Base-by-base conservation (phyloP, 1,140 invertebrate species). In the Globodera ellingtonae region DNA sequence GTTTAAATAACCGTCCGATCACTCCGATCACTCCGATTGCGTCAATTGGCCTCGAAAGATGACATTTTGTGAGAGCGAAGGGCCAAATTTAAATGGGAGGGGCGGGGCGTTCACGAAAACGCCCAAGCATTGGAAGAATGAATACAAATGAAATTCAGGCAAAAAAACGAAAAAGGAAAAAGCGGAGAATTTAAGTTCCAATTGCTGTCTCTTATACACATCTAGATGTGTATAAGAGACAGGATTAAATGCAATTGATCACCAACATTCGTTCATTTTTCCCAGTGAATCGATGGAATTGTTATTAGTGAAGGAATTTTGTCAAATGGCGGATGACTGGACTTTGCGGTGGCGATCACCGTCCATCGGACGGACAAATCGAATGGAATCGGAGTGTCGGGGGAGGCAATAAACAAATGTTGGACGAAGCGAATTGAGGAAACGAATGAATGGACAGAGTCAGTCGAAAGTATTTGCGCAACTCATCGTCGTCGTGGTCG, bases 1-100 rank as follows among this genome's bases (percentile, higher is more conserved):
- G 56, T 62, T 62, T 62, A 62, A 62, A 62, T 62, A 62, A 62
- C 56, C 10, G 56, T 62, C 56, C 56, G 56, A 62, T 52, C 52
- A 35, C 35, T 35, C 3, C 35, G 35, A 35, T 35, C 35, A 35
- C 35, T 52, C 52, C 15, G 13, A 52, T 62, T 62, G 56, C 56
- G 56, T 62, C 56, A 62, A 62, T 62, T 62, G 56, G 56, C 56
- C 56, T 62, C 56, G 56, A 62, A 62, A 62, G 56, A 62, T 62
- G 56, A 62, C 13, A 62, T 18, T 62, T 62, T 15, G 56, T 62
- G 56, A 18, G 56, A 13, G 67, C 24, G 46, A 35, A 24, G 46
- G 67, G 24, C 67, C 67, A 70, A 70, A 35, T 65, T 70, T 35
- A 47, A 70, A 67, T 15, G 67, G 67, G 24, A 70, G 7, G 24